A percentile compares a stretch with the other conserved stretches of the same genome.
phyloP scores from a whole-genome alignment of 2,113 vertebrate genomes.

The Chionis minor region DNA sequence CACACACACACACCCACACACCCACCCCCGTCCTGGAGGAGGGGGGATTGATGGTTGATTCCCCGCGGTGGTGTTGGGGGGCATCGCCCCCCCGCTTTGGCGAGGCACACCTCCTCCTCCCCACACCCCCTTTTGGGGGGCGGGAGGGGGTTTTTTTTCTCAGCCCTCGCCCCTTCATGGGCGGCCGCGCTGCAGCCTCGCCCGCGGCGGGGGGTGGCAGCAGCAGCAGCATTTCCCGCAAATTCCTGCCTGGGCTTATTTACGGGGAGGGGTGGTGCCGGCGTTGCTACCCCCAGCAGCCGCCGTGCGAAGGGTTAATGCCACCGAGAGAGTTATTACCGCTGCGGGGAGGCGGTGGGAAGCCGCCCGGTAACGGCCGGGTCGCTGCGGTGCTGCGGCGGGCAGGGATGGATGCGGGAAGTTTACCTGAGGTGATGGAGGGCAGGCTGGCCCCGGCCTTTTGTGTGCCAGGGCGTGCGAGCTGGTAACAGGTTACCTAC shows the following conservation, averaged over 20 bases:
- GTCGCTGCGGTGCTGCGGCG: neutral
- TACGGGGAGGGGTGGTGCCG: neutral
- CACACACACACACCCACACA: too few species aligned
- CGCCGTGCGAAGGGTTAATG: neutral
- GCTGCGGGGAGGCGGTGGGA: neutral
- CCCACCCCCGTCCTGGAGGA: neutral
- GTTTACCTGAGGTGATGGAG: neutral
- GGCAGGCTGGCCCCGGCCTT: neutral
- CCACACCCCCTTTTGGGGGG: too few species aligned
- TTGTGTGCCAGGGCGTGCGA: conserved; percentile 4
- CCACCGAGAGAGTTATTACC: neutral
- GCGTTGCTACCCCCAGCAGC: neutral
- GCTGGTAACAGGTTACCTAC: neutral
- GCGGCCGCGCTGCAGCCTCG: neutral
- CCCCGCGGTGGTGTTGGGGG: neutral
- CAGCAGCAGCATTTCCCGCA: conserved; percentile 37
- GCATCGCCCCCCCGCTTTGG: neutral
- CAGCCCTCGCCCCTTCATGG: neutral
- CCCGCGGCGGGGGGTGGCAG: conserved; percentile 16
- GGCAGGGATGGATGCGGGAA: neutral
- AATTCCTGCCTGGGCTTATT: conserved; percentile 27
- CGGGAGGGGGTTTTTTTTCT: neutral
- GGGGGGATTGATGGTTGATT: neutral
- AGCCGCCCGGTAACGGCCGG: neutral
- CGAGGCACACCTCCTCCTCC: neutral